A percentile compares a stretch with the other conserved stretches of the same genome.
Conservation (phyloP, 2,888 invertebrate genomes). For the Pandemis heparana region DNA sequence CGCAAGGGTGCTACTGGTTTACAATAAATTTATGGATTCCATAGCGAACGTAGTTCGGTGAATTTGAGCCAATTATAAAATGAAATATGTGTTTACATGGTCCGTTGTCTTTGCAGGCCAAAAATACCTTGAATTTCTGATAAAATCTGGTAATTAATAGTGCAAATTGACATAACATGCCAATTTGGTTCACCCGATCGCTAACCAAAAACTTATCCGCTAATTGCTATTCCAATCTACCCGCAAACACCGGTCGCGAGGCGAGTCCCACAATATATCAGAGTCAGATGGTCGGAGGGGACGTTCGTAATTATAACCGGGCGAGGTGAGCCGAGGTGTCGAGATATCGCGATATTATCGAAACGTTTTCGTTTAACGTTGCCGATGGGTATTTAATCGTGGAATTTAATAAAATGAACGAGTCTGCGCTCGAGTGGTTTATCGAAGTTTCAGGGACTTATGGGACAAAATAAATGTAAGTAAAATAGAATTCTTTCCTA, state of each 20-base stretch:
- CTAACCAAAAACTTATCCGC: slow-evolving; percentile 40
- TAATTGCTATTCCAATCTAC: slow-evolving; percentile 42
- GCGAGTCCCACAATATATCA: slow-evolving; percentile 36
- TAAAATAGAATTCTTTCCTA: not conserved
- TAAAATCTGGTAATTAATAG: slow-evolving; percentile 23
- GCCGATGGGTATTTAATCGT: slow-evolving; percentile 71
- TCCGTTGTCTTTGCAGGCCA: not conserved
- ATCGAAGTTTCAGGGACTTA: slow-evolving; percentile 44
- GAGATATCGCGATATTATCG: slow-evolving; percentile 78
- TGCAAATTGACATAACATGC: slow-evolving; percentile 7
- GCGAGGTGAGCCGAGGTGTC: slow-evolving; percentile 70
- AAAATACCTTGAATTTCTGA: not conserved
- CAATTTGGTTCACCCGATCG: slow-evolving; percentile 31
- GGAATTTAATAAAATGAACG: slow-evolving; percentile 65
- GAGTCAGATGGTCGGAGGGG: slow-evolving; percentile 50
- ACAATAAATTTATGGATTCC: slow-evolving; percentile 36
- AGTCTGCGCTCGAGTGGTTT: slow-evolving; percentile 36
- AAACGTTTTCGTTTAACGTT: slow-evolving; percentile 68
- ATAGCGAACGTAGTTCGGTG: slow-evolving; percentile 11
- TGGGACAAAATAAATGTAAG: not conserved
- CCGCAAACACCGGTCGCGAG: slow-evolving; percentile 25
- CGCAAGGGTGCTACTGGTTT: slow-evolving; percentile 50
- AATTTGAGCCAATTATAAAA: slow-evolving; percentile 37
- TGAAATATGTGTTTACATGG: not conserved
- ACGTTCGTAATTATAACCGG: slow-evolving; percentile 66